Evolutionary conservation across 1,140 invertebrate genomes (phyloP), one percentile per base, ranked within the genome.

Genomic region (Leucophenga varia): DNA sequence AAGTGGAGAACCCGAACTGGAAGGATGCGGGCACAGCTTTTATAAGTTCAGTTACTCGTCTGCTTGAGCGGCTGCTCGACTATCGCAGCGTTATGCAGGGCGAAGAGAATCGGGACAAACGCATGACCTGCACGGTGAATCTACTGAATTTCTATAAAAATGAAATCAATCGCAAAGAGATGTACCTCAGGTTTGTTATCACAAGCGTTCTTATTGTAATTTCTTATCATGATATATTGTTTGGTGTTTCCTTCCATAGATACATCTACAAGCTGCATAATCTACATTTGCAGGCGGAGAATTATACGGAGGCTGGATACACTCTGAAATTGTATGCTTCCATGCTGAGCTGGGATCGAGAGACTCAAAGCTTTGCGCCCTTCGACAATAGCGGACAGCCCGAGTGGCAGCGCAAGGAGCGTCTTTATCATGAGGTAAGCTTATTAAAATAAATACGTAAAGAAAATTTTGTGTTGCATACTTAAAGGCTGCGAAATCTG

Each of bases 91-190:
- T 95, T 4, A 91, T 94, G 75, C 89, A 94, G 64, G 90, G 90
- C 2, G 90, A 93, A 70, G 91, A 95, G 64, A 94, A 95, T 74
- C 79, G 90, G 17, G 91, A 95, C 63, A 95, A 95, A 74, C 80
- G 93, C 31, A 97, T 98, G 94, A 93, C 91, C 3, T 97, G 95
- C 74, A 98, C 94, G 2, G 94, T 97, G 34, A 97, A 97, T 79
- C 79, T 98, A 48, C 78, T 98, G 75, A 95, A 97, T 68, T 98
- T 97, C 73, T 98, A 97, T 78, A 94, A 96, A 74, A 92, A 93
- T 72, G 93, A 92, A 76, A 95, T 97, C 48, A 91, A 95, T 63
- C 84, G 95, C 20, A 91, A 94, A 60, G 93, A 97, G 75, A 95
- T 98, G 89, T 98, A 97, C 75, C 78, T 98, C 19, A 84, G 93